Evolutionary conservation across 2,797 vertebrate genomes (phyloP).

Genomic region (Lacerta viridis): DNA sequence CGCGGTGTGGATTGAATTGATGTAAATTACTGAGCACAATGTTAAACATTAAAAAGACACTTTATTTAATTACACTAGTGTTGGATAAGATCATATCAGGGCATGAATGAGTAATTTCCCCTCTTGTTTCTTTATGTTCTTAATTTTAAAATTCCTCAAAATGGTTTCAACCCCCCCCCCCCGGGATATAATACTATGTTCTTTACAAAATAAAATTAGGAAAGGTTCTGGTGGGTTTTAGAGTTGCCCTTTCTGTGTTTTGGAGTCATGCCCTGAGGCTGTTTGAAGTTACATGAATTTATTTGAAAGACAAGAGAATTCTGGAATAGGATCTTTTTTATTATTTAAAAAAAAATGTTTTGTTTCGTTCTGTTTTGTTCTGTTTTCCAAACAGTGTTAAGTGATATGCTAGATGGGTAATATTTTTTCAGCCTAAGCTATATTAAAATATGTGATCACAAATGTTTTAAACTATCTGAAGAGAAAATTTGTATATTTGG

Average conservation of each 20-base stretch:
- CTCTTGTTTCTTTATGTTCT: slow-evolving; percentile 66
- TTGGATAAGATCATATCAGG: slow-evolving; percentile 70
- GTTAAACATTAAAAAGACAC: slow-evolving; percentile 76
- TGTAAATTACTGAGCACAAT: slow-evolving; percentile 82
- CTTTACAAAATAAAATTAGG: slow-evolving; percentile 56
- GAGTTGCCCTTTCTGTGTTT: slow-evolving; percentile 59
- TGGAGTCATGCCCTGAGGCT: slow-evolving; percentile 78
- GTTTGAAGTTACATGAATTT: slow-evolving; percentile 64
- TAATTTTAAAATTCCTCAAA: slow-evolving; percentile 68
- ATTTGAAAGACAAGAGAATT: slow-evolving; percentile 69
- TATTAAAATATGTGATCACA: slow-evolving; percentile 85
- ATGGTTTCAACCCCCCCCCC: slow-evolving; percentile 71
- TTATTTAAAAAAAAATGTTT: neutral
- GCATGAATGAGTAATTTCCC: slow-evolving; percentile 70
- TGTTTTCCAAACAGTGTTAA: slow-evolving; percentile 84
- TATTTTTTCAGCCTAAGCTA: slow-evolving; percentile 86
- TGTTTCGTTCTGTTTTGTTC: slow-evolving; percentile 58
- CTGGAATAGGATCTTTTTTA: slow-evolving; percentile 60
- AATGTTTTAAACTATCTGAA: slow-evolving; percentile 85
- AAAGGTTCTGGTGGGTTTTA: slow-evolving; percentile 51
- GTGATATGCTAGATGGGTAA: slow-evolving; percentile 84
- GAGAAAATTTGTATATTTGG: slow-evolving; percentile 87
- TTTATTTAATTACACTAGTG: slow-evolving; percentile 77
- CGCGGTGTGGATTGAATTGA: slow-evolving; percentile 72
- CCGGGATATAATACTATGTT: slow-evolving; percentile 41